Evolutionary conservation across 2,113 vertebrate genomes (phyloP).

Genomic region (Protobothrops flavoviridis): DNA sequence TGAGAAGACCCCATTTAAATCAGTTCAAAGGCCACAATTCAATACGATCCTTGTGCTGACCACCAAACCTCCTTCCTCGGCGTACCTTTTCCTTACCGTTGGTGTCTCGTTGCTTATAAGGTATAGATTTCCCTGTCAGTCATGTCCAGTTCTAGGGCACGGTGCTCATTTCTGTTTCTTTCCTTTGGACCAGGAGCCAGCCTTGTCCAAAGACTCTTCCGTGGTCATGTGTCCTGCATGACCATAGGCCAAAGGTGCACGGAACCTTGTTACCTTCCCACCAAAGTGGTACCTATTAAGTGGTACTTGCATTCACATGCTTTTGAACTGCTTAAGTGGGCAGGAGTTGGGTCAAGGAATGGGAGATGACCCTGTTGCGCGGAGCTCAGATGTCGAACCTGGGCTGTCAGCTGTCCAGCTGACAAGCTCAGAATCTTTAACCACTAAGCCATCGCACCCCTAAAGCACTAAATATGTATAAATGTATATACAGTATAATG

Average conservation of each 20-base stretch:
- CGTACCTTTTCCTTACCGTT: neutral
- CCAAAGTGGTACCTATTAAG: too few species aligned
- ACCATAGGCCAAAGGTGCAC: too few species aligned
- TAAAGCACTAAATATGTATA: too few species aligned
- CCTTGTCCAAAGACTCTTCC: neutral
- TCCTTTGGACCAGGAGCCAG: neutral
- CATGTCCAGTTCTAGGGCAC: neutral
- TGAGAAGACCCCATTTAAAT: neutral
- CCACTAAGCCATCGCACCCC: too few species aligned
- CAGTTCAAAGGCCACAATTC: neutral
- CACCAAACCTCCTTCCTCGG: neutral
- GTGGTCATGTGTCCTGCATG: neutral
- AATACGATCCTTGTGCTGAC: neutral
- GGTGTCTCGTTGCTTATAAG: neutral
- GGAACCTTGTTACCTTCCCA: too few species aligned
- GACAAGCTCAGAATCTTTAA: too few species aligned
- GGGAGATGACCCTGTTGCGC: too few species aligned
- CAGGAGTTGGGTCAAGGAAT: too few species aligned
- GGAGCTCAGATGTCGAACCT: too few species aligned
- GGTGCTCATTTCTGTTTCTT: neutral
- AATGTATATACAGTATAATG: neutral
- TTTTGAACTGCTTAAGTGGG: too few species aligned
- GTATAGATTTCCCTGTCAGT: neutral
- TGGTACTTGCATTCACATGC: too few species aligned
- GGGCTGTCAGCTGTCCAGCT: too few species aligned